Evolutionary conservation across 2,888 invertebrate genomes (phyloP), one percentile per base, ranked within the genome.

Genomic region (Cecidostiba fungosa): DNA sequence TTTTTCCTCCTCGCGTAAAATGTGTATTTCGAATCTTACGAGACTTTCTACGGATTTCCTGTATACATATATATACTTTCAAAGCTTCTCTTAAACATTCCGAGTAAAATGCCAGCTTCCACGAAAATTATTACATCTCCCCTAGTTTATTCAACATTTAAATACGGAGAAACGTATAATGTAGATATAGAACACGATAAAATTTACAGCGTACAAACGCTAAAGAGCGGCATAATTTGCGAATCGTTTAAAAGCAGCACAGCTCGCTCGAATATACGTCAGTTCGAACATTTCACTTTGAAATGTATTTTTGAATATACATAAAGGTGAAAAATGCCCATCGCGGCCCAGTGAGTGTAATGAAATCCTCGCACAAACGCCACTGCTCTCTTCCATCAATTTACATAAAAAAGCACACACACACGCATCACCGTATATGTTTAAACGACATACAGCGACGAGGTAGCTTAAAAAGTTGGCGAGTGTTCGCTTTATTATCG

Each of bases 401-500:
- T 66, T 66, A 26, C 26, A 66, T 62, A n/a, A 8, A 59, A 66
- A 26, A 12, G 26, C 29, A 26, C 66, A 3, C 14, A 23, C 19
- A 23, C 23, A 23, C 3, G 10, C 10, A 23, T n/a, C 10, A 8
- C 23, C 14, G 10, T 23, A 59, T 54, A n/a, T 5, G 5, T 23
- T 0, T 8, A 23, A 2, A 59, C 23, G 19, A 47, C 4, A n/a
- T n/a, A n/a, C 3, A 54, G 54, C 54, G 6, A 6, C 54, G 19
- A 16, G 19, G 6, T 50, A 19, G 26, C n/a, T 66, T 26, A 78
- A 59, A 43, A 66, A 47, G 23, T 47, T 47, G 66, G 23, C 43
- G 43, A 3, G 29, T 29, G 47, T 50, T 72, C 50, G n/a, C 77
- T 70, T 29, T 66, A 77, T 83, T 69, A 77, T 70, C 66, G 77